Evolutionary conservation across 2,888 invertebrate species (phyloP).

Genomic region (Acanthosepion lycidas): DNA sequence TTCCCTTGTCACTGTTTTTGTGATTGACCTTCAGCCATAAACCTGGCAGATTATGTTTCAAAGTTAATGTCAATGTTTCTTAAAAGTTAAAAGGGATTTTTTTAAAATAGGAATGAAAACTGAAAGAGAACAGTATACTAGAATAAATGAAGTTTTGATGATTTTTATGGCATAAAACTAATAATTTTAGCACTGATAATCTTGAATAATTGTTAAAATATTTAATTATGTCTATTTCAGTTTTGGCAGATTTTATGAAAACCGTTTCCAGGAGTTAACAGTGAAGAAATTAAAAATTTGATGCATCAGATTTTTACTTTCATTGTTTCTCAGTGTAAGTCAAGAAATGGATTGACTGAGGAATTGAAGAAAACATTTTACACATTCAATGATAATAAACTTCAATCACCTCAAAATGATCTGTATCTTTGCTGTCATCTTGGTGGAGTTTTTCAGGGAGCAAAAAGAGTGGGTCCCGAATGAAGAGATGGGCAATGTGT

Average conservation of each 20-base stretch:
- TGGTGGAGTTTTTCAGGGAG: slow-evolving; percentile 96
- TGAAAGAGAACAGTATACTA: not conserved
- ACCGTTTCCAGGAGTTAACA: no score
- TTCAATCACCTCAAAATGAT: slow-evolving; percentile 92
- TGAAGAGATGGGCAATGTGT: slow-evolving; percentile 98
- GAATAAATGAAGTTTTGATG: no score
- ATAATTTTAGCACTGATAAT: not conserved
- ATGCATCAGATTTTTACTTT: no score
- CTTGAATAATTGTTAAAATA: no score
- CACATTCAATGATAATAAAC: not conserved
- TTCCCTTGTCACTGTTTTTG: no score
- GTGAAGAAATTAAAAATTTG: no score
- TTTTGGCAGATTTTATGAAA: no score
- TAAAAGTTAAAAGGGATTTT: not conserved
- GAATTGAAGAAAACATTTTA: no score
- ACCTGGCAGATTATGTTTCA: not conserved
- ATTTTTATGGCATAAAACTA: not conserved
- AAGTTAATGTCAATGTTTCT: not conserved
- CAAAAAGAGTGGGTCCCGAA: slow-evolving; percentile 94
- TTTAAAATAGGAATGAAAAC: not conserved
- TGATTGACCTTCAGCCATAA: not conserved
- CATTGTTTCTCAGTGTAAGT: no score
- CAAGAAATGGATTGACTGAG: no score
- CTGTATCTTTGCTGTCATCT: slow-evolving; percentile 92
- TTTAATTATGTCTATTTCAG: no score